Evolutionary conservation across 2,797 vertebrate genomes (phyloP), one percentile per base, ranked within the genome.

Genomic region (Lacerta viridis): DNA sequence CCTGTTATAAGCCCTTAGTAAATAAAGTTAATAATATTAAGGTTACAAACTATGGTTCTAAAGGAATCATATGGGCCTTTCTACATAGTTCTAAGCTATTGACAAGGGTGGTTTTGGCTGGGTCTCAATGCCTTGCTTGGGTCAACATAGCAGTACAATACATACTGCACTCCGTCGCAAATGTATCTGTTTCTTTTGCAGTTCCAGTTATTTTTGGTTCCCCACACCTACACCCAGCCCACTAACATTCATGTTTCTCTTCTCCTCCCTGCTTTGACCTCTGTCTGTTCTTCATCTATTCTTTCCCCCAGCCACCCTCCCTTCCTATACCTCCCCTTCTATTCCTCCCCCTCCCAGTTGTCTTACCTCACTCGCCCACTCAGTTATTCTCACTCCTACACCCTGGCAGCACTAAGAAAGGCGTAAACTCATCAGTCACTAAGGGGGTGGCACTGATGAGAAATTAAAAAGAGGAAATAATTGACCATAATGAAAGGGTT

Each of bases 381-480:
- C 93, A 93, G 92, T 95, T 93, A 95, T 95, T 96, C 93, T 93
- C 92, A 93, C 94, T 91, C 93, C 81, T 87, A 18, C 74, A 39
- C 82, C 74, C 72, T 76, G 92, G 92, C 85, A 93, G 94, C 91
- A 93, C 87, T 88, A 94, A 96, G 93, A 95, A 95, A 95, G 92
- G 84, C 89, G 85, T 84, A 80, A 93, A 95, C 94, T 96, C 94
- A 93, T 93, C 95, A 92, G 87, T 95, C 94, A 88, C 93, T 93
- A 91, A 92, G 94, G 94, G 95, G 93, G 94, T 94, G 95, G 90
- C 94, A 80, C 92, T 94, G 95, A 93, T 94, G 90, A 93, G 89
- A 94, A 94, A 95, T 96, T 94, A 95, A 94, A 94, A 95, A 82
- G 92, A 92, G 90, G 93, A 94, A 94, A 95, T 96, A 95, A 96